These are phyloP conservation scores for Leptogaster cylindrica DNA, from an alignment of 2,888 invertebrate species.

Conservation along the genomic window DNA sequence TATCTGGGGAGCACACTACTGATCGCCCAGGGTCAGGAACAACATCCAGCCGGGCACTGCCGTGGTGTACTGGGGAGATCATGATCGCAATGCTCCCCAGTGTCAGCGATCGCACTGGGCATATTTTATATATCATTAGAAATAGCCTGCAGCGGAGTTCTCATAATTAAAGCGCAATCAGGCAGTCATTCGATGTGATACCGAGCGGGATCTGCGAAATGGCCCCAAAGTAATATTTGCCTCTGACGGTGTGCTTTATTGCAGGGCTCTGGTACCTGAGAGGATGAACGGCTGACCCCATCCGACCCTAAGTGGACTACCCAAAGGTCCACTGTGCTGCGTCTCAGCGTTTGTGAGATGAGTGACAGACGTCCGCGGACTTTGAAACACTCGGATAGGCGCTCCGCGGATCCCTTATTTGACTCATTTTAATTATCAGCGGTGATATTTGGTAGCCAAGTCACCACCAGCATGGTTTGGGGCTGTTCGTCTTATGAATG, in stretches of 20 bases:
- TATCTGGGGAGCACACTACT: slow-evolving; percentile 21
- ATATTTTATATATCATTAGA: slow-evolving; percentile 42
- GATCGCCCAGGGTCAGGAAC: slow-evolving; percentile 11
- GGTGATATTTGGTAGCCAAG: slow-evolving; percentile 43
- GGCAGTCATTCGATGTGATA: slow-evolving; percentile 41
- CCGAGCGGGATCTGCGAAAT: slow-evolving; percentile 8
- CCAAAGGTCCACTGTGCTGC: neutral
- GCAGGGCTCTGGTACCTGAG: slow-evolving; percentile 23
- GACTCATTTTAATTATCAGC: slow-evolving; percentile 29
- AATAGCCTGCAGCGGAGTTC: slow-evolving; percentile 42
- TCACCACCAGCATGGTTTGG: slow-evolving; percentile 34
- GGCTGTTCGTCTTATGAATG: slow-evolving; percentile 34
- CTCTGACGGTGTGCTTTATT: slow-evolving; percentile 29
- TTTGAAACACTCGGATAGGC: neutral
- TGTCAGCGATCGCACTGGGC: slow-evolving; percentile 3
- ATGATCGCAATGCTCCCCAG: neutral
- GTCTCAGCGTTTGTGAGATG: neutral
- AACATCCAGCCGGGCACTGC: neutral
- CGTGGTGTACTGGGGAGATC: slow-evolving; percentile 6
- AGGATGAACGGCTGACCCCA: slow-evolving; percentile 4
- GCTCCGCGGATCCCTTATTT: slow-evolving; percentile 10
- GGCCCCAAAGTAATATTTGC: slow-evolving; percentile 9
- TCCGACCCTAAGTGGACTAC: neutral
- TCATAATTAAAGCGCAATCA: slow-evolving; percentile 49
- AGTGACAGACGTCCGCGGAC: neutral